Evolutionary conservation across 2,797 vertebrate species (phyloP), one percentile per base, ranked within the genome.

Genomic region (Cryptoprocta ferox): DNA sequence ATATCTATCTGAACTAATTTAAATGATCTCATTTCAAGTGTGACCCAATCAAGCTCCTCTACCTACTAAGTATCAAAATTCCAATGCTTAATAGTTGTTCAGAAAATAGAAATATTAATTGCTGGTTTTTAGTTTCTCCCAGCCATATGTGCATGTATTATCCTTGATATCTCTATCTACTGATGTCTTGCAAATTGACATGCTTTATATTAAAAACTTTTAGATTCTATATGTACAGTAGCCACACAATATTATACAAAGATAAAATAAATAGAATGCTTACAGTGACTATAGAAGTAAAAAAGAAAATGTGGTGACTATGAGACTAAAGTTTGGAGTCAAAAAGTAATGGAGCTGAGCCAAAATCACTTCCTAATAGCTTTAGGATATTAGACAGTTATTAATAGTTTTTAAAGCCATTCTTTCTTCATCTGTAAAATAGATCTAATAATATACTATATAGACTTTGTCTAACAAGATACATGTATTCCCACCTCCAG

Each of bases 1-100:
- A 96, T 98, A 91, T 91, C 45, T 98, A 50, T 80, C 93, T 97
- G 73, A 68, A 19, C 19, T 97, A 86, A 97, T 98, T 97, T 90
- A 97, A 97, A 95, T 89, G 42, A 39, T 95, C 39, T 97, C 37
- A 92, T 97, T 89, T 97, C n/a, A 59, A 96, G 59, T n/a, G 7
- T 89, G 53, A 98, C n/a, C 80, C 83, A 93, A 97, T 45, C 96
- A 97, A 83, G 13, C 63, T 96, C 75, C 76, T 68, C 45, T 84
- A 35, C 82, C 24, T 97, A 61, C 9, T 80, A 97, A 88, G 70
- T 89, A 89, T 83, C 59, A 94, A 93, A 97, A 97, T 6, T 95
- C 11, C 4, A 95, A 76, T 28, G 63, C 50, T 97, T 96, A 97
- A 87, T 81, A 95, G 0, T 81, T 89, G 15, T 65, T 98, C 82